Conservation (phyloP, 2,888 invertebrate genomes). For the Abrostola tripartita region DNA sequence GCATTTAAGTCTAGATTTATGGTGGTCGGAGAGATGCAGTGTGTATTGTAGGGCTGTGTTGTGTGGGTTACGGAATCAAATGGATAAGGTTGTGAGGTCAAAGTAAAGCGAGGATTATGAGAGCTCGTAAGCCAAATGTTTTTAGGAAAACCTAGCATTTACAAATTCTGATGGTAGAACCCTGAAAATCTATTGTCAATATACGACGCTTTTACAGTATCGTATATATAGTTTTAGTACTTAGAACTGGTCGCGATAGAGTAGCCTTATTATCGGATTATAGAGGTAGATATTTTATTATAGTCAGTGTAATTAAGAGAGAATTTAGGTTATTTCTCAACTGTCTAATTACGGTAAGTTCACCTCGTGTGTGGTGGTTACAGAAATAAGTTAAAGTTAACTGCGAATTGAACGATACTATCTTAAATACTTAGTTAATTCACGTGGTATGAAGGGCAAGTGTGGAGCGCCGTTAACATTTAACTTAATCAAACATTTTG, state of each 20-base stretch:
- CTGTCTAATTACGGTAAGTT: too few relatives aligned
- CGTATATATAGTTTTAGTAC: too few relatives aligned
- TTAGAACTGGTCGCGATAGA: too few relatives aligned
- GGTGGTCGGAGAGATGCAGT: slow-evolving; percentile 30
- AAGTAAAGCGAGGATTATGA: not conserved
- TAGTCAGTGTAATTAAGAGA: slow-evolving; percentile 24
- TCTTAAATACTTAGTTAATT: slow-evolving; percentile 3
- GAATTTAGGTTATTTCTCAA: slow-evolving; percentile 18
- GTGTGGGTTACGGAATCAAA: not conserved
- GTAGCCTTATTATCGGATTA: too few relatives aligned
- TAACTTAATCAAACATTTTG: not conserved
- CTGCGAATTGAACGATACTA: not conserved
- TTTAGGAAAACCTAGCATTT: too few relatives aligned
- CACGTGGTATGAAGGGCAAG: not conserved
- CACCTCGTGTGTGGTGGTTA: not conserved
- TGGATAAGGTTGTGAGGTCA: not conserved
- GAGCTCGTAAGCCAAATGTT: too few relatives aligned
- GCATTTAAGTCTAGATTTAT: slow-evolving; percentile 45
- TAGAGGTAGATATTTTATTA: too few relatives aligned
- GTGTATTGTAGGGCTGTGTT: slow-evolving; percentile 10
- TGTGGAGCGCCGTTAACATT: not conserved
- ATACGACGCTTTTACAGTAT: too few relatives aligned
- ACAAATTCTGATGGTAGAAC: too few relatives aligned
- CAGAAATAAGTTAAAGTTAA: not conserved
- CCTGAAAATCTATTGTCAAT: too few relatives aligned